A percentile compares a stretch with the other conserved stretches of the same genome.
Evolutionary conservation across 1,140 invertebrate species (phyloP).

Genomic region (Triops cancriformis): DNA sequence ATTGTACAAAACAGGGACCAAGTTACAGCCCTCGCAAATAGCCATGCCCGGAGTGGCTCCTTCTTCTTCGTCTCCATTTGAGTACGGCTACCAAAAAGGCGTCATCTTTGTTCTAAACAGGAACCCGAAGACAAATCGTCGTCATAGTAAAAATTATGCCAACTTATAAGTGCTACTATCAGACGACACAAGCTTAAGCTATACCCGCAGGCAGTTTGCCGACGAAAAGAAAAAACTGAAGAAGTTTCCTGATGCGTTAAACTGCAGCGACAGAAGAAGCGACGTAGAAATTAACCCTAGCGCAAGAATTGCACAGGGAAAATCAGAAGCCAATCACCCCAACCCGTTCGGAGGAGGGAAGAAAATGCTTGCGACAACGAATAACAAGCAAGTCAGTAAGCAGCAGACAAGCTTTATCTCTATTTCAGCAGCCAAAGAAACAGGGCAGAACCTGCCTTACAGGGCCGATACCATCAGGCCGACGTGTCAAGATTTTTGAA

Average conservation of each 20-base stretch:
- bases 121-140: background rate
- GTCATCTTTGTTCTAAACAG: background rate
- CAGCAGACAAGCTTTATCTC: background rate
- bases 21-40: no score
- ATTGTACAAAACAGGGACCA: no score
- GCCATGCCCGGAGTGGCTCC: no score
- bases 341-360: no score
- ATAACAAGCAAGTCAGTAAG: background rate
- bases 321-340: no score
- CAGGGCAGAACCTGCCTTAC: background rate
- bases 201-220: background rate
- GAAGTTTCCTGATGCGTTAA: no score
- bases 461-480: background rate
- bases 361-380: background rate
- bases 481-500: constrained; percentile 4
- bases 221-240: no score
- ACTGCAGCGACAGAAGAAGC: no score
- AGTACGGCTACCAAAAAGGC: no score
- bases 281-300: no score
- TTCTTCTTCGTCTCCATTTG: no score
- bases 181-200: background rate
- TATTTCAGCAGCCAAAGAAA: background rate
- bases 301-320: no score
- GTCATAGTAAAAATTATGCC: background rate
- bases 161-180: background rate